Percentiles rank a stretch among this genome's conserved stretches.
These are phyloP conservation scores for Heliconius charithonia DNA, from an alignment of 2,888 invertebrate species.

Conservation along the genomic window DNA sequence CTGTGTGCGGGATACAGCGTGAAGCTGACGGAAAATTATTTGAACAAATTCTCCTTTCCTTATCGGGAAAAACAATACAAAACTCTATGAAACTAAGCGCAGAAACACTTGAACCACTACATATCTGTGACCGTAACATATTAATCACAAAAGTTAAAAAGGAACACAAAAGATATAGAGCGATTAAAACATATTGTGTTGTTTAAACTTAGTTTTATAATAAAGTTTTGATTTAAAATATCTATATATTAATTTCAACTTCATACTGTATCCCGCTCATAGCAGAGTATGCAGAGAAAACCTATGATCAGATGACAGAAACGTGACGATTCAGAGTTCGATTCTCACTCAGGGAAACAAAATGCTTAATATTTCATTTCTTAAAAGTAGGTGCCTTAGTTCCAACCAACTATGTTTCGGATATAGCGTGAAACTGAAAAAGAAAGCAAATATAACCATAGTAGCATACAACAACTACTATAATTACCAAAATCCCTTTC, in stretches of 20 bases:
- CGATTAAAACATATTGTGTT: constrained; percentile 23
- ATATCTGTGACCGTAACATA: constrained; percentile 33
- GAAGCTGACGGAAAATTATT: background rate
- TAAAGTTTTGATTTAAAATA: background rate
- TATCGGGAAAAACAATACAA: constrained; percentile 33
- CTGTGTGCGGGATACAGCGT: no score
- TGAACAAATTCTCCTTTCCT: background rate
- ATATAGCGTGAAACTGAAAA: no score
- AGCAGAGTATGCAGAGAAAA: no score
- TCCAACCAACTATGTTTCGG: no score
- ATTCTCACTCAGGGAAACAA: no score
- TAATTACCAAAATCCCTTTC: background rate
- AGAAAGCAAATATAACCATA: no score
- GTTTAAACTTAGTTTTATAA: background rate
- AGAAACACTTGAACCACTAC: constrained; percentile 31
- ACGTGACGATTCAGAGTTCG: no score
- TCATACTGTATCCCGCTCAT: no score
- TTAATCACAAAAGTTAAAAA: constrained; percentile 35
- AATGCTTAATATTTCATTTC: no score
- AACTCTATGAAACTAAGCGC: constrained; percentile 34
- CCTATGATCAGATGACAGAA: no score
- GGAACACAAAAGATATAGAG: constrained; percentile 21
- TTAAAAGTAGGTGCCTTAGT: no score
- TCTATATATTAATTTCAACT: background rate
- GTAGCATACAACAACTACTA: background rate